These are phyloP conservation scores for Coenobita brevimanus DNA, from an alignment of 1,140 invertebrate species.

Conservation along the genomic window DNA sequence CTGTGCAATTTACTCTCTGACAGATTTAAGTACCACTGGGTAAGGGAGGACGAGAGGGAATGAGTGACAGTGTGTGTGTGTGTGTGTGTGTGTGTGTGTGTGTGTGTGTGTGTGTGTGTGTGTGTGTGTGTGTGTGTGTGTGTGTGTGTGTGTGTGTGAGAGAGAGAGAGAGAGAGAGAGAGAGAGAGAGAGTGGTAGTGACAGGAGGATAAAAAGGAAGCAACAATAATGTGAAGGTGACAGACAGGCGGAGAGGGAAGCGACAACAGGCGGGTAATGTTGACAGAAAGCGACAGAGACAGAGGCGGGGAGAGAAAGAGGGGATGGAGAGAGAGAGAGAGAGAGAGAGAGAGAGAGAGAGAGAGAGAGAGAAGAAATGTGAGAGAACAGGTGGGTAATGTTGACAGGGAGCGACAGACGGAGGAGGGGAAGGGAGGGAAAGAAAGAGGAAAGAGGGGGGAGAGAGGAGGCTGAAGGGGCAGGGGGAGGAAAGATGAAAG, in stretches of 20 bases:
- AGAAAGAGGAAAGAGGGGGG: background rate
- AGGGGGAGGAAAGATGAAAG: background rate
- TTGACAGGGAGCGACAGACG: background rate
- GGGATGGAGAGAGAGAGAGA: no score
- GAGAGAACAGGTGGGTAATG: background rate
- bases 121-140: background rate
- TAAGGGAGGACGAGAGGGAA: background rate
- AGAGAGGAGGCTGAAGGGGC: background rate
- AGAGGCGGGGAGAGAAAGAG: constrained; percentile 7
- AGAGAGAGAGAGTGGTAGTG: background rate
- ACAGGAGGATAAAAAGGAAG: no score
- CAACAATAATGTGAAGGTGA: background rate
- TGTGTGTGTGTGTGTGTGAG: background rate
- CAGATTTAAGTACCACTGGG: no score
- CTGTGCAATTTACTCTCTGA: no score
- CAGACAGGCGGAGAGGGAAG: background rate
- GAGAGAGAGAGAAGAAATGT: background rate
- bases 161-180: background rate
- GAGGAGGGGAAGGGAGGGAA: background rate
- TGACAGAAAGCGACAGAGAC: background rate
- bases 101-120: background rate
- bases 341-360: background rate
- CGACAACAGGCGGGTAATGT: background rate
- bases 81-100: no score
- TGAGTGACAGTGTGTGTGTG: no score